Conservation (phyloP, 2,113 vertebrate genomes). For the Chamaea fasciata region DNA sequence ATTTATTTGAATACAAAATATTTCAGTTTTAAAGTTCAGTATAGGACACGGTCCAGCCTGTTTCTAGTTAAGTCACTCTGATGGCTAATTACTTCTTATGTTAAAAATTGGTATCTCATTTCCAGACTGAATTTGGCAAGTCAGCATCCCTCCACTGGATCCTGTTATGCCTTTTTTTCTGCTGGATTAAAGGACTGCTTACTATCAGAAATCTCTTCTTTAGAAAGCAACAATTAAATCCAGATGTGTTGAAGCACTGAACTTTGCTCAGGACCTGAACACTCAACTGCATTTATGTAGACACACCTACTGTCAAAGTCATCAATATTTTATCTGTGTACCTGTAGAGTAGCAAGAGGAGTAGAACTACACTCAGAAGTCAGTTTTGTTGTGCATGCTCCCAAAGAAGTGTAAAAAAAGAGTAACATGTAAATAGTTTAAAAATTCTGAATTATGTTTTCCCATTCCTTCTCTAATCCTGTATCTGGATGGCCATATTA, state of each 20-base stretch:
- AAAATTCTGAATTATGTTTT: not conserved
- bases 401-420: not conserved
- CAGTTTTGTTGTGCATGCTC: not conserved
- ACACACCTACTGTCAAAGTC: not conserved
- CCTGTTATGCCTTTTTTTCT: not conserved
- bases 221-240: not conserved
- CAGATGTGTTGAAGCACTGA: not conserved
- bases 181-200: not conserved
- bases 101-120: not conserved
- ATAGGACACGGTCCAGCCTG: not conserved
- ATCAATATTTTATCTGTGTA: not conserved
- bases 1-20: not conserved
- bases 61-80: not conserved
- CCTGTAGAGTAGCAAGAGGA: not conserved
- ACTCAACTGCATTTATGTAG: not conserved
- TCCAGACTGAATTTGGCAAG: not conserved
- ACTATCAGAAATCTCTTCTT: not conserved
- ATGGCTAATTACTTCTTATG: not conserved
- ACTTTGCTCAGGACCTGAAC: not conserved
- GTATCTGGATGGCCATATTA: not conserved
- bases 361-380: not conserved
- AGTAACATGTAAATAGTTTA: not conserved
- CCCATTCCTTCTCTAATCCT: not conserved
- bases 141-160: not conserved
- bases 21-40: not conserved